Base-by-base conservation (phyloP, 2,888 invertebrate genomes). In the Diogma glabrata region DNA sequence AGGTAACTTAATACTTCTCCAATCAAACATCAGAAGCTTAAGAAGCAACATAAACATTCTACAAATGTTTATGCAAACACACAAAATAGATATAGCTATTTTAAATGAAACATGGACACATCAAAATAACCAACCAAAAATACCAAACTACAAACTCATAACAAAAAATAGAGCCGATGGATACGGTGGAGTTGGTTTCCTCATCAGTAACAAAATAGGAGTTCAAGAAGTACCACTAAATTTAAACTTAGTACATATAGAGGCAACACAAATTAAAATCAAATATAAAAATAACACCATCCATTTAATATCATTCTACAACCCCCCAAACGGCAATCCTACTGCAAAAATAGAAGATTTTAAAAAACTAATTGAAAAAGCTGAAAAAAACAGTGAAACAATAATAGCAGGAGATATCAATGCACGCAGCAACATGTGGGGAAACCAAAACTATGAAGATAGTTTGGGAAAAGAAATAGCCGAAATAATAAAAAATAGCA, bases 361-460 rank as follows among this genome's bases (percentile, higher is more conserved):
- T 16, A 10, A 19, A 16, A 38, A 10, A 8, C 5, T 16, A 38
- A 38, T 4, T 10, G 19, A 16, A 14, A 38, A 16, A 38, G 38
- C 16, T 7, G 38, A 10, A 38, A 38, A 38, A 38, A 9, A 38
- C 3, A 10, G 16, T 19, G 19, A 5, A 38, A 38, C 38, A 38
- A n/a, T 38, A 38, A 38, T 38, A 38, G 38, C 38, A n/a, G 38
- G 16, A 38, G 38, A 38, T 16, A 38, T 38, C 16, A 38, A 33
- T 38, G n/a, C n/a, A n/a, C n/a, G n/a, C n/a, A n/a, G n/a, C n/a
- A n/a, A n/a, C n/a, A n/a, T n/a, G n/a, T n/a, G 38, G 12, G 38
- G 19, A 38, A 19, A 9, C 6, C 16, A 38, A 7, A 14, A 19
- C 14, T 17, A 9, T 3, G 16, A 14, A 38, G 8, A 38, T 16